phyloP scores from a whole-genome alignment of 37 sponge, comb jelly and placozoan species.

The Ephydatia muelleri region DNA sequence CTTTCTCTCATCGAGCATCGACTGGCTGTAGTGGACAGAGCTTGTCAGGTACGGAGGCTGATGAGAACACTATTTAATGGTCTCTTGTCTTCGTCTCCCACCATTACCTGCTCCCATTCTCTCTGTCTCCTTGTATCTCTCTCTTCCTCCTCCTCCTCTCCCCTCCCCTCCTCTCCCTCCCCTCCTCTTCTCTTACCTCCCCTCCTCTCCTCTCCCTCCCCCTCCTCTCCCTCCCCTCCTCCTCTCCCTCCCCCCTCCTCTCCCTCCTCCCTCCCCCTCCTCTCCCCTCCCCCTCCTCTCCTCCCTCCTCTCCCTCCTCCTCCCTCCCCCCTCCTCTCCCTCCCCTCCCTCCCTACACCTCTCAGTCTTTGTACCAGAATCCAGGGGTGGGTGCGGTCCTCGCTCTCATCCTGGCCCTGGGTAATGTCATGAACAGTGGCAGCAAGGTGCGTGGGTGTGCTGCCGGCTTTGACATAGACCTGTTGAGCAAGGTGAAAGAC shows the following conservation, averaged over 20 bases:
- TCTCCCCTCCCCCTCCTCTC: no score
- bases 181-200: no score
- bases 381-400: conserved; percentile 2
- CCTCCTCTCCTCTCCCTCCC: no score
- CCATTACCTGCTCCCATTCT: no score
- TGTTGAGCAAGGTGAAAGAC: conserved; percentile 36
- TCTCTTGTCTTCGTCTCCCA: no score
- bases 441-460: conserved; percentile 35
- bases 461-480: conserved; percentile 33
- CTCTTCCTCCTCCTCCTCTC: background rate
- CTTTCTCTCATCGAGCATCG: background rate
- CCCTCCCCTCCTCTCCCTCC: background rate
- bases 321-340: no score
- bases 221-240: no score
- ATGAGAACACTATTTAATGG: no score
- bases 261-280: no score
- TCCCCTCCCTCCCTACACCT: background rate
- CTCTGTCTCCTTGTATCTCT: no score
- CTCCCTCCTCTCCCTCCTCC: no score
- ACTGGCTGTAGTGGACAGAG: background rate
- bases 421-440: conserved; percentile 46
- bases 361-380: background rate
- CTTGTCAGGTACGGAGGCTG: background rate
- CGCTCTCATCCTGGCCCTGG: conserved; percentile 33
- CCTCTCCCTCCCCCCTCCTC: no score